Conservation (phyloP, 2,113 vertebrate genomes). For the Alces alces region DNA sequence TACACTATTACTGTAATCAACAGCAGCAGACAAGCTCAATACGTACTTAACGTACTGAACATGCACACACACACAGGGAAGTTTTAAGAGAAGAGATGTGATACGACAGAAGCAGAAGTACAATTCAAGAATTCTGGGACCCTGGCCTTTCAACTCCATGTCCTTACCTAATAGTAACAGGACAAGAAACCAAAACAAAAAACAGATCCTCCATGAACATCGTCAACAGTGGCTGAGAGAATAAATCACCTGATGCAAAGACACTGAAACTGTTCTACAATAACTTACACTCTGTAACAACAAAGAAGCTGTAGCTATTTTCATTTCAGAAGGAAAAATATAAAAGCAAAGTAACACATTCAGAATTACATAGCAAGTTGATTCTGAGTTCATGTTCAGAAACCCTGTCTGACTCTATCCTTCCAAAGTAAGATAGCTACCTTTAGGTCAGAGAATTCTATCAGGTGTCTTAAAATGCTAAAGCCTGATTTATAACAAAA, state of each 20-base stretch:
- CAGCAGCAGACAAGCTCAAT: background rate
- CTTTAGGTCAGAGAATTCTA: conserved; percentile 5
- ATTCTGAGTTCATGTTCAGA: background rate
- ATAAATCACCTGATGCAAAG: background rate
- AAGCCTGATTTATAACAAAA: background rate
- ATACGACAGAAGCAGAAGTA: background rate
- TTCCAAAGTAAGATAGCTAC: background rate
- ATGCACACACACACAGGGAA: background rate
- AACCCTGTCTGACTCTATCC: background rate
- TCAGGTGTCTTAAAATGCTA: background rate
- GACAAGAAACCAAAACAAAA: conserved; percentile 22
- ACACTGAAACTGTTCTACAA: conserved; percentile 32
- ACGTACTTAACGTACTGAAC: background rate
- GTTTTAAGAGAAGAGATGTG: background rate
- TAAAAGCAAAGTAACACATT: background rate
- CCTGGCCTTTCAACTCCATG: background rate
- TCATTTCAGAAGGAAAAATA: conserved; percentile 33
- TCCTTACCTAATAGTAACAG: background rate
- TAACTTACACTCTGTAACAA: background rate
- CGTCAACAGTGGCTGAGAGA: background rate
- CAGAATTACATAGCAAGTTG: background rate
- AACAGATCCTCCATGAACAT: background rate
- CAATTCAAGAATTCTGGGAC: background rate
- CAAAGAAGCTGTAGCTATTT: background rate
- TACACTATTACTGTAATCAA: conserved; percentile 12